Percentiles rank a stretch among this genome's conserved stretches.
Evolutionary conservation across 2,888 invertebrate species (phyloP).

Genomic region (Folsomia candida): DNA sequence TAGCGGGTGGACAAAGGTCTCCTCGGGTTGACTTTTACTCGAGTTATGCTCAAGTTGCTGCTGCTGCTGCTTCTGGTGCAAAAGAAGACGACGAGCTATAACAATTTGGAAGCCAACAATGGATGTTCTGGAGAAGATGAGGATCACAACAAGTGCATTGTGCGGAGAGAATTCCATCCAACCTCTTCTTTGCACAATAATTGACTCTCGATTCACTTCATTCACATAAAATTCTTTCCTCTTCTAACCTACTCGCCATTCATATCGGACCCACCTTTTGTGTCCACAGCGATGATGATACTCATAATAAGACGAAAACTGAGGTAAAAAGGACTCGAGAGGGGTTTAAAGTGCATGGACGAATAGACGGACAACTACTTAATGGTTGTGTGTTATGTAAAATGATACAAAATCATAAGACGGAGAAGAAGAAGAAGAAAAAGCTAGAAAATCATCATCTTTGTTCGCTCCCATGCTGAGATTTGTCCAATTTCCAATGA

Average conservation of each 20-base stretch:
- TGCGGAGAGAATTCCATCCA: constrained; percentile 17
- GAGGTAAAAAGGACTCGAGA: not conserved
- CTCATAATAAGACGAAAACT: not conserved
- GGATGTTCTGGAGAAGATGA: constrained; percentile 1
- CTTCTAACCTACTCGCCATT: not conserved
- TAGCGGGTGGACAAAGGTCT: not conserved
- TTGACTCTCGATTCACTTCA: constrained; percentile 42
- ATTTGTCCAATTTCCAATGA: constrained; percentile 4
- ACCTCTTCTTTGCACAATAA: constrained; percentile 36
- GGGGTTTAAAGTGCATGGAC: too few relatives aligned
- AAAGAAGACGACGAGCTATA: constrained; percentile 14
- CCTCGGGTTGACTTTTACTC: constrained; percentile 1
- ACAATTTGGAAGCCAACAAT: constrained; percentile 15
- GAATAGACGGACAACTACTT: too few relatives aligned
- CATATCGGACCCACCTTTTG: not conserved
- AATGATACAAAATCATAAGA: too few relatives aligned
- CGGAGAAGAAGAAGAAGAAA: not conserved
- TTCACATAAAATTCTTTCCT: constrained; percentile 16
- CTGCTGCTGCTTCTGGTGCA: too few relatives aligned
- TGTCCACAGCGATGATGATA: not conserved
- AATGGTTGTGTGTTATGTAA: too few relatives aligned
- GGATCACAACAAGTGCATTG: constrained; percentile 10
- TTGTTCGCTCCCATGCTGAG: constrained; percentile 7
- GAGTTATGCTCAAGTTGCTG: too few relatives aligned
- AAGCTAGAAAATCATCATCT: constrained; percentile 2